Conservation (phyloP, 2,113 vertebrate species). For the Condylura cristata region DNA sequence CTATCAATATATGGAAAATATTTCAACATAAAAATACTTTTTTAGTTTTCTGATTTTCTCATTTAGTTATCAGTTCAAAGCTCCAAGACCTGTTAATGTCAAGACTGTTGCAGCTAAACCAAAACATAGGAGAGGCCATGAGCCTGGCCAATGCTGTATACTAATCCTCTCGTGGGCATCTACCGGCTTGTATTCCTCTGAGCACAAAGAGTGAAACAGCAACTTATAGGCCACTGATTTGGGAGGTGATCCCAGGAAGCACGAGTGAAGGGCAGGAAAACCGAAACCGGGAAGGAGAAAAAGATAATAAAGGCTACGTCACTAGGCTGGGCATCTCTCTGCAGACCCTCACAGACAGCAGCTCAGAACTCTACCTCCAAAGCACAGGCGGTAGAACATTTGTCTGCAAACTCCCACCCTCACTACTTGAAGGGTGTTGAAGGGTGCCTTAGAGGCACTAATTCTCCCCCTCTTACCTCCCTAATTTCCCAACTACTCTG, state of each 20-base stretch:
- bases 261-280: neutral
- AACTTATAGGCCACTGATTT: neutral
- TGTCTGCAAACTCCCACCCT: neutral
- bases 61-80: constrained; percentile 9
- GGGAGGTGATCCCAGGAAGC: neutral
- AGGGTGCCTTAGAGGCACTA: neutral
- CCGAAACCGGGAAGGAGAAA: neutral
- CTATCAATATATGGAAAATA: neutral
- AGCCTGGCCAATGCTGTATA: neutral
- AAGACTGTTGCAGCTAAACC: neutral
- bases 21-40: constrained; percentile 2
- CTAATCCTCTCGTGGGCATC: neutral
- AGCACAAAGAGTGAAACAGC: constrained; percentile 1
- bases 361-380: constrained; percentile 3
- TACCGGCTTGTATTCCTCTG: constrained; percentile 9
- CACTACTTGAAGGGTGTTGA: neutral
- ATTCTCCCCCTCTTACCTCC: no score
- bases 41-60: neutral
- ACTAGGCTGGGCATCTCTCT: neutral
- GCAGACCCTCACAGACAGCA: neutral
- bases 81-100: neutral
- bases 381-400: neutral
- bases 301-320: neutral
- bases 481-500: neutral
- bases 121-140: neutral